Base-by-base conservation (phyloP, 64 coral and sea anemone species). In the Montipora foliosa region DNA sequence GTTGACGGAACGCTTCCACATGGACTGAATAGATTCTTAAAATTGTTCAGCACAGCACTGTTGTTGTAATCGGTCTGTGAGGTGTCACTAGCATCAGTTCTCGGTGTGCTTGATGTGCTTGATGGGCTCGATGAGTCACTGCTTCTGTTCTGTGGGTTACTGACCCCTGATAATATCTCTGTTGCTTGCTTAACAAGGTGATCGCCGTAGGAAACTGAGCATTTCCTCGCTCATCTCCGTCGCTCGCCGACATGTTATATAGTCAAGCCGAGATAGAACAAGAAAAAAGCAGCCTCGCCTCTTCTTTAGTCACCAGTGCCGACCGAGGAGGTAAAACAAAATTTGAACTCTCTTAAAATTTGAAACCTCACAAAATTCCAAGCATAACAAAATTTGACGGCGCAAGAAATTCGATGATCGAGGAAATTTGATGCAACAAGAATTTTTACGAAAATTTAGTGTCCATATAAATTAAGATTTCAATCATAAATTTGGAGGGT, bases 1-100 rank as follows among this genome's bases (percentile, higher is more conserved):
- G 47, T 48, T 51, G 78, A 80, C 22, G 47, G 78, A 80, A 37
- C 49, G 76, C 76, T 79, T 47, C 78, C 53, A 80, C 19, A 80
- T 44, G 47, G 47, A 48, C 53, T 48, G 45, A 80, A 80, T 17
- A 80, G 78, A 49, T 48, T 80, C 53, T 47, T 80, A 49, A 80
- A 80, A 49, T 80, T 49, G 17, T 80, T 48, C 8, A 80, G 45
- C 19, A 80, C 78, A 44, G 47, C 53, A 80, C 78, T 49, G 2
- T 17, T 55, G 52, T 55, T 55, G 52, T 66, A 66, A 12, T 66
- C 15, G 61, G 11, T 15, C 61, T 13, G 61, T 66, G 11, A 15
- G 61, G 11, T 15, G 10, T 17, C 61, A 12, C 61, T 1, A 66
- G 61, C 29, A 55, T 55, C 52, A 55, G 52, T 55, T 55, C 52